Base-by-base conservation (phyloP, 2,113 vertebrate genomes). In the Anolis carolinensis region DNA sequence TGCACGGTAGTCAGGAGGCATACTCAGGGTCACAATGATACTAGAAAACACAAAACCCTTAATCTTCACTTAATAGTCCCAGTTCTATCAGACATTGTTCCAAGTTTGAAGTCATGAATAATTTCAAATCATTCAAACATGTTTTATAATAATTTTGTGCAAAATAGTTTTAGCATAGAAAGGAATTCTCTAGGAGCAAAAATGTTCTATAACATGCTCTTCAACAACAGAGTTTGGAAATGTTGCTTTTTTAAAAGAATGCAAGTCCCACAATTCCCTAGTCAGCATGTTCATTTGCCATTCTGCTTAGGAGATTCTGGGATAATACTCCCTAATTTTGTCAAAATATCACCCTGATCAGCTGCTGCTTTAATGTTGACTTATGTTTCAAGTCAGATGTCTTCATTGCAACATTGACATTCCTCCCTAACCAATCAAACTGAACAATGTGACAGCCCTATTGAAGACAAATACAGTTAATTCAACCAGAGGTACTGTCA, bases 31-130 rank as follows among this genome's bases (percentile, higher is more conserved):
- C 81, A 14, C 86, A 86, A 84, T 30, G 67, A 72, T n/a, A 63
- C 63, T 27, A 34, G 50, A 83, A 93, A 68, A 62, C 39, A 78
- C n/a, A 63, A 10, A 52, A 32, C 67, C 39, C 32, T 90, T 83
- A 77, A 88, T 87, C 85, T 92, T 16, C 0, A 18, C 59, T 44
- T 67, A 39, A 39, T 27, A 20, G 13, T 79, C 59, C 34, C n/a
- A 63, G 10, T 86, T 92, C 87, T 90, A 84, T 77, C 68, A 81
- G 83, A 92, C 89, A 82, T 27, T 85, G 30, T 65, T 83, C 86
- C 87, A 74, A 67, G 68, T 39, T 88, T 73, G 83, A 65, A 18
- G 14, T 84, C 79, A 10, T 76, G 59, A 90, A 92, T 68, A 44
- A 78, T 55, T 83, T 79, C 74, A 89, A 65, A 27, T 48, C 79